A percentile compares a stretch with the other conserved stretches of the same genome.
Conservation (phyloP, 2,888 invertebrate species). For the Diarsia dahlii region DNA sequence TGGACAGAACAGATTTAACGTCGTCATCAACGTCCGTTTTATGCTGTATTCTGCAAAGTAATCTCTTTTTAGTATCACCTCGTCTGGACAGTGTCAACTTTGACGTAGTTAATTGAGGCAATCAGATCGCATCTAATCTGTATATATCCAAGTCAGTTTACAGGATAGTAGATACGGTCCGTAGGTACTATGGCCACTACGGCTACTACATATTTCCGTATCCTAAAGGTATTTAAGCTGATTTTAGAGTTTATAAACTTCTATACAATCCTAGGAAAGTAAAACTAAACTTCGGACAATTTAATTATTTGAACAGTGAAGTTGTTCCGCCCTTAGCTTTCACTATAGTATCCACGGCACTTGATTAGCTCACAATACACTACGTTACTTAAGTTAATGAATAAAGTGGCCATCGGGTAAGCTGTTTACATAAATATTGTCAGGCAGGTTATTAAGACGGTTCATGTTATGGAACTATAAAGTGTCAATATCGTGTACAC, state of each 20-base stretch:
- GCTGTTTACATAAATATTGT: slow-evolving; percentile 50
- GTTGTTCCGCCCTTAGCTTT: slow-evolving; percentile 12
- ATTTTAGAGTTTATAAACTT: slow-evolving; percentile 20
- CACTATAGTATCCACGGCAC: not conserved
- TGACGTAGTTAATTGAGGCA: slow-evolving; percentile 43
- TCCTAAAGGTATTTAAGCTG: slow-evolving; percentile 19
- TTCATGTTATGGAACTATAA: slow-evolving; percentile 70
- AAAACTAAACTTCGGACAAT: slow-evolving; percentile 28
- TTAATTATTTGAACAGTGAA: slow-evolving; percentile 31
- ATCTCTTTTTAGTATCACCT: slow-evolving; percentile 55
- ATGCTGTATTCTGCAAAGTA: slow-evolving; percentile 45
- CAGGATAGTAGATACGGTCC: not conserved
- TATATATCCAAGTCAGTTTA: not conserved
- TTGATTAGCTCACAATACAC: slow-evolving; percentile 14
- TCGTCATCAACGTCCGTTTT: slow-evolving; percentile 41
- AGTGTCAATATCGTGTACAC: slow-evolving; percentile 65
- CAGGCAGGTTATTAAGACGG: slow-evolving; percentile 55
- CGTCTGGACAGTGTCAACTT: slow-evolving; percentile 48
- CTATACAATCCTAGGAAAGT: slow-evolving; percentile 36
- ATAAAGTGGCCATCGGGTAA: slow-evolving; percentile 38
- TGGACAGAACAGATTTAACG: slow-evolving; percentile 35
- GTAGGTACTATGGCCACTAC: not conserved
- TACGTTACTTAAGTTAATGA: slow-evolving; percentile 28
- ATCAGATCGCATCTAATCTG: slow-evolving; percentile 2
- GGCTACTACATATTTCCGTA: not conserved